Evolutionary conservation across 2,888 invertebrate species (phyloP).

Genomic region (Watsonalla binaria): DNA sequence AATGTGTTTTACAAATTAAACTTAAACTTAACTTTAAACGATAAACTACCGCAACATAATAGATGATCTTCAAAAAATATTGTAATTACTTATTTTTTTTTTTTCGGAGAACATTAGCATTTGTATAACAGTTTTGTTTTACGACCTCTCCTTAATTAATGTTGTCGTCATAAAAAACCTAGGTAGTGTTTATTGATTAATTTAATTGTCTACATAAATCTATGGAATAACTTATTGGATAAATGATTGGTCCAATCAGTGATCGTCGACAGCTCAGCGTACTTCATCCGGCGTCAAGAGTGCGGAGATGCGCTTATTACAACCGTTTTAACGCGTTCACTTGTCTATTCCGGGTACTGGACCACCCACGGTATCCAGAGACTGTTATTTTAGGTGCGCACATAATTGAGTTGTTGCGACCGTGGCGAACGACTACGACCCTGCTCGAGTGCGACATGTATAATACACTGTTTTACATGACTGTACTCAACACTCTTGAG

Average conservation of each 20-base stretch:
- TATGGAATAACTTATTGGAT: too few species aligned
- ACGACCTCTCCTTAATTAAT: background rate
- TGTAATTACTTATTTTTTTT: too few species aligned
- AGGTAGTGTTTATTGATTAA: too few species aligned
- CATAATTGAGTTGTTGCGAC: conserved; percentile 72
- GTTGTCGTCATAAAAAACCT: too few species aligned
- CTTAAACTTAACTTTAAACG: too few species aligned
- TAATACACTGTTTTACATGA: conserved; percentile 62
- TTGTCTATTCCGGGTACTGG: conserved; percentile 61
- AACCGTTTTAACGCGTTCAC: conserved; percentile 35
- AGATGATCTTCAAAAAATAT: too few species aligned
- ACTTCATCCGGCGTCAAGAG: conserved; percentile 20
- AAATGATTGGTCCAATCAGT: conserved; percentile 31
- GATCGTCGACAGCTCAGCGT: conserved; percentile 35
- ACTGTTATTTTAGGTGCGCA: conserved; percentile 70
- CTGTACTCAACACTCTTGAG: conserved; percentile 4
- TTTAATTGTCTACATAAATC: conserved; percentile 12
- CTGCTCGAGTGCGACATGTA: conserved; percentile 43
- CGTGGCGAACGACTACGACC: conserved; percentile 46
- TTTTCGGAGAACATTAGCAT: background rate
- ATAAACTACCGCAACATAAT: too few species aligned
- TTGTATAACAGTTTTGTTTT: background rate
- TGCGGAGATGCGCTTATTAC: conserved; percentile 51
- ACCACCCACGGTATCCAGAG: conserved; percentile 46
- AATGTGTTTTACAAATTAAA: too few species aligned